Evolutionary conservation across 2,797 vertebrate species (phyloP).

Genomic region (Brotula barbata): DNA sequence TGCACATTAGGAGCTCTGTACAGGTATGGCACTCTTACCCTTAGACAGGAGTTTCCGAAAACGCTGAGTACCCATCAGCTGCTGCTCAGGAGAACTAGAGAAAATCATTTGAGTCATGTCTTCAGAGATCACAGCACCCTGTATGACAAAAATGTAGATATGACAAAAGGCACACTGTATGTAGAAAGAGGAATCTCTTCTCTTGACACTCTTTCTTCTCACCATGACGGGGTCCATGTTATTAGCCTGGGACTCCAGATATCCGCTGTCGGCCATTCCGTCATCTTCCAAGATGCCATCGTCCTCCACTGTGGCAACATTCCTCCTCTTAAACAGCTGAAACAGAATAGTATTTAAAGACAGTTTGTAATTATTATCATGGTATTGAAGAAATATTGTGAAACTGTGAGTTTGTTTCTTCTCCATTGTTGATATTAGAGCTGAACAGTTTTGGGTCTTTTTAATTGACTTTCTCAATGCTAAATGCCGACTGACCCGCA

Average conservation of each 20-base stretch:
- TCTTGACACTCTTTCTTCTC: slow-evolving; percentile 46
- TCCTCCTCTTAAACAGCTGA: slow-evolving; percentile 96
- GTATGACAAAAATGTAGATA: slow-evolving; percentile 8
- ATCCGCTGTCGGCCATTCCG: slow-evolving; percentile 94
- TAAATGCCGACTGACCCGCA: too few species aligned
- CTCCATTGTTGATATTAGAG: too few species aligned
- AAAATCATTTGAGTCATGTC: slow-evolving; percentile 99
- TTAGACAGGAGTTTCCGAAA: slow-evolving; percentile 98
- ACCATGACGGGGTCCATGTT: slow-evolving; percentile 94
- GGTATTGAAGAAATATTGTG: not conserved
- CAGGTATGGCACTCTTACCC: slow-evolving; percentile 76
- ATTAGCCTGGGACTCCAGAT: slow-evolving; percentile 94
- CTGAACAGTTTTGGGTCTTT: too few species aligned
- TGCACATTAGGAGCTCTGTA: not conserved
- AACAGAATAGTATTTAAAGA: slow-evolving; percentile 2
- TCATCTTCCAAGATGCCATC: slow-evolving; percentile 87
- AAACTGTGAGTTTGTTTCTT: too few species aligned
- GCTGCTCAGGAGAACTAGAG: slow-evolving; percentile 92
- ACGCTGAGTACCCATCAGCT: slow-evolving; percentile 95
- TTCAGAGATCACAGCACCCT: slow-evolving; percentile 92
- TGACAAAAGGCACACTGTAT: slow-evolving; percentile 5
- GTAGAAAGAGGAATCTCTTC: not conserved
- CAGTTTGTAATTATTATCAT: not conserved
- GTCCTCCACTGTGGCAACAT: slow-evolving; percentile 94
- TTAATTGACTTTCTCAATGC: too few species aligned